A percentile compares a stretch with the other conserved stretches of the same genome.
phyloP scores from a whole-genome alignment of 2,888 invertebrate genomes.

The Epinotia bilunana region DNA sequence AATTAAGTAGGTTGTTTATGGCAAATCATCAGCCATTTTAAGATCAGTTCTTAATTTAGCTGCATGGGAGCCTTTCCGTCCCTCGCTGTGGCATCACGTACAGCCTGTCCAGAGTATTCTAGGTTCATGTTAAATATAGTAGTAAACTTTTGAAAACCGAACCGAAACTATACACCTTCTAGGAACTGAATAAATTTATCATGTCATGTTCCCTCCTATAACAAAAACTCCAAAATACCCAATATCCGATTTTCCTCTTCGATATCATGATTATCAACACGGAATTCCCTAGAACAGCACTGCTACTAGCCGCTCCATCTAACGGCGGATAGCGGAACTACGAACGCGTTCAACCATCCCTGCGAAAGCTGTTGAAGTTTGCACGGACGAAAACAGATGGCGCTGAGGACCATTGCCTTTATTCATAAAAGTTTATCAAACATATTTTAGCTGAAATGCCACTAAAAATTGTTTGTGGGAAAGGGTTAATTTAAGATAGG shows the following conservation, averaged over 20 bases:
- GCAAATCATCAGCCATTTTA: no score
- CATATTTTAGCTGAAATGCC: no score
- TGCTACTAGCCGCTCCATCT: conserved; percentile 49
- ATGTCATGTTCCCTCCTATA: neutral
- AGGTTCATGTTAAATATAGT: no score
- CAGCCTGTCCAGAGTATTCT: no score
- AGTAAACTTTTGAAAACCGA: neutral
- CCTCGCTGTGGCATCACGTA: no score
- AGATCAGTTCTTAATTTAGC: no score
- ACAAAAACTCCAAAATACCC: conserved; percentile 2
- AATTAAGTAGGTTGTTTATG: no score
- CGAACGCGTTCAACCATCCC: neutral
- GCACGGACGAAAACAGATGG: conserved; percentile 54
- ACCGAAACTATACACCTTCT: neutral
- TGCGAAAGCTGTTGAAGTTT: conserved; percentile 29
- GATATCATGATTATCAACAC: neutral
- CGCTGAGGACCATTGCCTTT: conserved; percentile 50
- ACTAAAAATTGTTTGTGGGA: no score
- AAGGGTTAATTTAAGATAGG: no score
- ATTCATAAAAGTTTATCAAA: no score
- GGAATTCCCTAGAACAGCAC: conserved; percentile 1
- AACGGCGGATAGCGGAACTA: conserved; percentile 51
- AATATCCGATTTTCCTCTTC: neutral
- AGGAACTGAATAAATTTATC: neutral
- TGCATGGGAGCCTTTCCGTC: no score